These are phyloP conservation scores for Lumbricus terrestris DNA, from an alignment of 2,888 invertebrate species.

Conservation along the genomic window DNA sequence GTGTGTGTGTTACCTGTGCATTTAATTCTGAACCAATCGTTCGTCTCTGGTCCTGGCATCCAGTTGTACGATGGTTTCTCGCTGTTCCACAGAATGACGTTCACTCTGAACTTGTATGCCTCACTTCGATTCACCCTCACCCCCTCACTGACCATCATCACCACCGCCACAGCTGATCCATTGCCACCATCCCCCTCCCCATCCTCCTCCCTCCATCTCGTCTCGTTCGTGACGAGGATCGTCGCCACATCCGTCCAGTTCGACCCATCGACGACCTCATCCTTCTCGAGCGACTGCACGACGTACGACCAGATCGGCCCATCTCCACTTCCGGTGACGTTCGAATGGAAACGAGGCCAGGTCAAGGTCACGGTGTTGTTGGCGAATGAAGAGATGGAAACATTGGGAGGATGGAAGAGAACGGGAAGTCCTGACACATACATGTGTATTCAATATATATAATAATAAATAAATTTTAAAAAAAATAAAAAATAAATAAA, in stretches of 20 bases:
- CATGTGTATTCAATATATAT: too few relatives aligned
- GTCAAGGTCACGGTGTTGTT: not conserved
- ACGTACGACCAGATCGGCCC: not conserved
- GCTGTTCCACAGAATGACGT: constrained; percentile 11
- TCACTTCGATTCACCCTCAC: not conserved
- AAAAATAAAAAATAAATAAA: too few relatives aligned
- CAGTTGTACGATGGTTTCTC: not conserved
- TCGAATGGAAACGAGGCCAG: not conserved
- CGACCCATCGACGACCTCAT: too few relatives aligned
- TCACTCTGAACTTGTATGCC: not conserved
- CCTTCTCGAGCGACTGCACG: not conserved
- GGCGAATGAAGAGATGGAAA: not conserved
- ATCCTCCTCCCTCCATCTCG: too few relatives aligned
- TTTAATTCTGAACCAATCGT: not conserved
- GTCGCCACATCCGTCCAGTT: not conserved
- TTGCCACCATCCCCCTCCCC: too few relatives aligned
- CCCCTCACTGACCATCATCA: too few relatives aligned
- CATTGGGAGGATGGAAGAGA: not conserved
- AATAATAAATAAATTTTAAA: too few relatives aligned
- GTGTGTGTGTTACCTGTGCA: too few relatives aligned
- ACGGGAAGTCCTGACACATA: not conserved
- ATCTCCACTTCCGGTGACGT: not conserved
- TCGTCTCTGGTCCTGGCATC: not conserved
- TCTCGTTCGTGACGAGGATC: not conserved
- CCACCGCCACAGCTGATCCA: not conserved